Evolutionary conservation across 2,888 invertebrate genomes (phyloP).

Genomic region (Apotomis capreana): DNA sequence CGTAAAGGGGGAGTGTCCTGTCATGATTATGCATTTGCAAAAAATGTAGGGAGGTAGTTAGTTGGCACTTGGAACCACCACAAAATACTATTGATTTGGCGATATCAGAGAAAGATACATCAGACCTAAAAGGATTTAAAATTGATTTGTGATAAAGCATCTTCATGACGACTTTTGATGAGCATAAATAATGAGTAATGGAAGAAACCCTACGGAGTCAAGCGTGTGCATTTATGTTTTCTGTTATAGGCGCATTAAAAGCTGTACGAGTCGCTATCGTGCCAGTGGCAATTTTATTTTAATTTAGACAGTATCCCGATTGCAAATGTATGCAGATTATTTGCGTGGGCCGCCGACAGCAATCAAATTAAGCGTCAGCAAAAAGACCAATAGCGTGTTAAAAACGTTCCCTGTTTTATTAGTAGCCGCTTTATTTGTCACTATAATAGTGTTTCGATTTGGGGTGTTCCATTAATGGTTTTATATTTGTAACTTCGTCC

Average conservation of each 20-base stretch:
- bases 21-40: too few relatives aligned
- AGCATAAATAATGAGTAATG: not conserved
- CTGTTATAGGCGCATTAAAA: conserved; percentile 23
- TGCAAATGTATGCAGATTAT: conserved; percentile 75
- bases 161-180: too few relatives aligned
- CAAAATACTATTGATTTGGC: too few relatives aligned
- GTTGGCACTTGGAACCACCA: too few relatives aligned
- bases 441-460: not conserved
- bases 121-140: too few relatives aligned
- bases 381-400: conserved; percentile 63
- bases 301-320: conserved; percentile 56
- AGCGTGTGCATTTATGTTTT: not conserved
- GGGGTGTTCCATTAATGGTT: not conserved
- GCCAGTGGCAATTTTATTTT: conserved; percentile 58
- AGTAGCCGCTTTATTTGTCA: conserved; percentile 19
- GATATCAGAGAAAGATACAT: too few relatives aligned
- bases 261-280: conserved; percentile 36
- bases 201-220: not conserved
- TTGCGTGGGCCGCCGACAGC: conserved; percentile 63
- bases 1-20: too few relatives aligned
- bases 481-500: not conserved
- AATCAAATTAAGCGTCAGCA: conserved; percentile 67
- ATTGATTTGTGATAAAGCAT: too few relatives aligned
- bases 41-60: too few relatives aligned
- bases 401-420: conserved; percentile 46